A percentile compares a stretch with the other conserved stretches of the same genome.
phyloP scores from a whole-genome alignment of 92 coral and sea anemone genomes.

The Muricea muricata region DNA sequence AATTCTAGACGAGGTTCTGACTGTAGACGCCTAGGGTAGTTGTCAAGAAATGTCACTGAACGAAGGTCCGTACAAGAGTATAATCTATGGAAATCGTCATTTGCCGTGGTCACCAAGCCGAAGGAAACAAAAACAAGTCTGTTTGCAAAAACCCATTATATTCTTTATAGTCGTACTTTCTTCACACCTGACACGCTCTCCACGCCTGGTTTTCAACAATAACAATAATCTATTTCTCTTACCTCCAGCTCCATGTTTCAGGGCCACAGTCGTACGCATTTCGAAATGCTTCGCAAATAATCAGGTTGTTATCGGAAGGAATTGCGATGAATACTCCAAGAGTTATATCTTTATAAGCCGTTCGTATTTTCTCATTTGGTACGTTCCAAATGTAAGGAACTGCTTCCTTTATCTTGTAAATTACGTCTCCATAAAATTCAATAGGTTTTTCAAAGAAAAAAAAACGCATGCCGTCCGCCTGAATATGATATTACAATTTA shows the following conservation, averaged over 20 bases:
- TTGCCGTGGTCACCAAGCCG: too few relatives aligned
- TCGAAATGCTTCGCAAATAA: not conserved
- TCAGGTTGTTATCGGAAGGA: not conserved
- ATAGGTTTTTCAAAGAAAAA: not conserved
- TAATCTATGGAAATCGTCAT: too few relatives aligned
- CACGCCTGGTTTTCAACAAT: too few relatives aligned
- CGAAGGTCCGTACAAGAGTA: too few relatives aligned
- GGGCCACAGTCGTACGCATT: not conserved
- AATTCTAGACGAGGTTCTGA: too few relatives aligned
- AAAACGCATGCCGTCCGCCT: not conserved
- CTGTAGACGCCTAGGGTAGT: too few relatives aligned
- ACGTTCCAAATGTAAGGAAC: not conserved
- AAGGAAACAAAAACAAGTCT: too few relatives aligned
- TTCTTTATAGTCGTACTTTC: too few relatives aligned
- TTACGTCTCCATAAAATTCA: not conserved
- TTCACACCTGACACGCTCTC: too few relatives aligned
- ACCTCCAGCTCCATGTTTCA: not conserved
- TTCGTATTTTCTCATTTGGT: not conserved
- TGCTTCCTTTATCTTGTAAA: not conserved
- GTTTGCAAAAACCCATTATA: too few relatives aligned
- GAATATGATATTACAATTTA: too few relatives aligned
- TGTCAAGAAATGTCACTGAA: too few relatives aligned
- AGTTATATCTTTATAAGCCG: not conserved
- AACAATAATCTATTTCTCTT: not conserved
- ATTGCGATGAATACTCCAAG: not conserved